Percentiles rank a stretch among this genome's conserved stretches.
phyloP scores from a whole-genome alignment of 1,140 invertebrate genomes.

The Phocides pigmalion region DNA sequence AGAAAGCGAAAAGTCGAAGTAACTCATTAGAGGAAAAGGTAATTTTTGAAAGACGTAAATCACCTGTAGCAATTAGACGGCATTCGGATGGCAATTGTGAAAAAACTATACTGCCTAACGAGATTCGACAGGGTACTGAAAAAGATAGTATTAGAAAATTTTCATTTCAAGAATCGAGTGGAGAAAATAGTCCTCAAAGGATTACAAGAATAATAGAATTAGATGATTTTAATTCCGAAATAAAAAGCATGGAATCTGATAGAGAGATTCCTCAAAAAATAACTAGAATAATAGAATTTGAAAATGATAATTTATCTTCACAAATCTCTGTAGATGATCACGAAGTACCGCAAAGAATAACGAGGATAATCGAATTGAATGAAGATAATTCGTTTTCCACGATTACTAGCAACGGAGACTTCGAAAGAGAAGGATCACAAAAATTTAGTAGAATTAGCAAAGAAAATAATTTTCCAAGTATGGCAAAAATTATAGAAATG shows the following conservation, averaged over 20 bases:
- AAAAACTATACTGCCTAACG: constrained; percentile 47
- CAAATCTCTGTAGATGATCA: constrained; percentile 59
- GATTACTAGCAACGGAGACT: constrained; percentile 53
- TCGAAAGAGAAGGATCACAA: constrained; percentile 59
- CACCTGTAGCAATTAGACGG: constrained; percentile 47
- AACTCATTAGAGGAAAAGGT: constrained; percentile 75
- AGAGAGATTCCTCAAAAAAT: constrained; percentile 69
- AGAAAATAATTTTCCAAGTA: constrained; percentile 69
- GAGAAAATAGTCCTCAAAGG: constrained; percentile 59
- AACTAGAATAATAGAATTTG: constrained; percentile 77
- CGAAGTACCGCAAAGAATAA: constrained; percentile 72
- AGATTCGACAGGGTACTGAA: constrained; percentile 42
- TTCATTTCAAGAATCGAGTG: constrained; percentile 37
- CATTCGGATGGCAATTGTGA: constrained; percentile 30
- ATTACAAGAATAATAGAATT: constrained; percentile 66
- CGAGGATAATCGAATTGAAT: constrained; percentile 75
- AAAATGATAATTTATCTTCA: constrained; percentile 63
- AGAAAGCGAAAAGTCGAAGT: constrained; percentile 72
- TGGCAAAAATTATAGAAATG: constrained; percentile 81
- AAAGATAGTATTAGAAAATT: constrained; percentile 51
- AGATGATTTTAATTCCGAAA: constrained; percentile 61
- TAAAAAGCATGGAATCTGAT: constrained; percentile 55
- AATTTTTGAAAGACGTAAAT: constrained; percentile 60
- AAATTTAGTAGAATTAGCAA: constrained; percentile 70
- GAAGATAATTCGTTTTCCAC: constrained; percentile 67